phyloP scores from a whole-genome alignment of 2,797 vertebrate genomes.

The Anniella stebbinsi region DNA sequence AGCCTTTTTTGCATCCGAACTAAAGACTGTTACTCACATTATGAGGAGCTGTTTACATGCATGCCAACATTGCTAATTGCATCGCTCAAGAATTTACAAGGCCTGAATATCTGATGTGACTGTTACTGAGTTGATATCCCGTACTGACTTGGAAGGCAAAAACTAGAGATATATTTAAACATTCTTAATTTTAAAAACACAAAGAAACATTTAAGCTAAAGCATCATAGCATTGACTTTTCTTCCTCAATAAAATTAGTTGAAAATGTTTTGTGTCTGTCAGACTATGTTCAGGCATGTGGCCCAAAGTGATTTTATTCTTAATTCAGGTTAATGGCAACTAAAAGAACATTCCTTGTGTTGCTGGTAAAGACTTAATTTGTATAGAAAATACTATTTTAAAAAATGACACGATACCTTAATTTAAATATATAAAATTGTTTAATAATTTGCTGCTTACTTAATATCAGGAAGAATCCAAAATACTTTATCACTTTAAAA shows the following conservation, averaged over 20 bases:
- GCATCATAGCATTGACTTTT: background rate
- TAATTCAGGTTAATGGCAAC: background rate
- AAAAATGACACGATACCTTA: background rate
- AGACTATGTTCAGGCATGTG: background rate
- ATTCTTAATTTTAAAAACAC: background rate
- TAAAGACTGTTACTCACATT: background rate
- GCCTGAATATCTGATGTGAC: conserved; percentile 43
- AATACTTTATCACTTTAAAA: background rate
- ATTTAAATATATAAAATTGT: background rate
- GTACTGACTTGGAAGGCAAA: background rate
- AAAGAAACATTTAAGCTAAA: background rate
- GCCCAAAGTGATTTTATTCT: background rate
- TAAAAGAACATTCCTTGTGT: background rate
- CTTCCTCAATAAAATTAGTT: background rate
- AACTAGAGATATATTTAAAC: background rate
- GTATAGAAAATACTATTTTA: background rate
- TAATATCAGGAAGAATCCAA: background rate
- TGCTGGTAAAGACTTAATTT: background rate
- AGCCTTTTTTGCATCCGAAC: conserved; percentile 8
- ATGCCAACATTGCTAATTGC: conserved; percentile 16
- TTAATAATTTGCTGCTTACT: background rate
- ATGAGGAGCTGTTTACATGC: background rate
- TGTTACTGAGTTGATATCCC: background rate
- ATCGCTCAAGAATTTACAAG: conserved; percentile 25
- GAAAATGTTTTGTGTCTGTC: background rate